Base-by-base conservation (phyloP, 2,113 vertebrate genomes). In the Fregetta grallaria region DNA sequence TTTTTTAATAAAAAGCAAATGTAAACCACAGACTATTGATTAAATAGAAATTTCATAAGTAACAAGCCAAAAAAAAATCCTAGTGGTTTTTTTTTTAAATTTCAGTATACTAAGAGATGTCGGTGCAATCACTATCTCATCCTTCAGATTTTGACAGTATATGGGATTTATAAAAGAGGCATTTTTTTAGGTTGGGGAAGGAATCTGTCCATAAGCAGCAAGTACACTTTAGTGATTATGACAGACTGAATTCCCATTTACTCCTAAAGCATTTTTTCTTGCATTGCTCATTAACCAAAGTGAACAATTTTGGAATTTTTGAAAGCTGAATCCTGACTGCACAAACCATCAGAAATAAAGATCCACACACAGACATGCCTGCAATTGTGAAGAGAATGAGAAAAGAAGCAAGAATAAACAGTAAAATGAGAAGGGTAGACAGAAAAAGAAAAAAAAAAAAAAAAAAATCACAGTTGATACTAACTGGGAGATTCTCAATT, bases 1-100 rank as follows among this genome's bases (percentile, higher is more conserved):
- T 32, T 86, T 92, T 88, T 91, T 82, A 91, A 91, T 65, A 92
- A 79, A 96, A 94, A 80, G 25, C 75, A 76, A 83, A 91, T 34
- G 55, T 45, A 84, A 92, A 63, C 22, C 38, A 71, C 40, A 62
- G 59, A 49, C 53, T 76, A 83, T 44, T 72, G 83, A 94, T 77
- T 77, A 47, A 90, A 78, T 4, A 77, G 50, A 44, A 67, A 81
- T 52, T 42, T 63, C 16, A 1, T 36, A 86, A 80, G 21, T 53
- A 86, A 59, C 20, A 67, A 90, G 58, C 6, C 10, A 77, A 79
- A 65, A 52, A 86, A 44, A 8, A 50, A 74, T 8, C 9, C 27
- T 34, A 11, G 40, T 21, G 15, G 15, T 30, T 22, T 22, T n/a
- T 36, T 63, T 66, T 44, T 42, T 16, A 10, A 26, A 30, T 75